These are phyloP conservation scores for Anguilla marmorata DNA, from an alignment of 2,797 vertebrate species.

Conservation along the genomic window DNA sequence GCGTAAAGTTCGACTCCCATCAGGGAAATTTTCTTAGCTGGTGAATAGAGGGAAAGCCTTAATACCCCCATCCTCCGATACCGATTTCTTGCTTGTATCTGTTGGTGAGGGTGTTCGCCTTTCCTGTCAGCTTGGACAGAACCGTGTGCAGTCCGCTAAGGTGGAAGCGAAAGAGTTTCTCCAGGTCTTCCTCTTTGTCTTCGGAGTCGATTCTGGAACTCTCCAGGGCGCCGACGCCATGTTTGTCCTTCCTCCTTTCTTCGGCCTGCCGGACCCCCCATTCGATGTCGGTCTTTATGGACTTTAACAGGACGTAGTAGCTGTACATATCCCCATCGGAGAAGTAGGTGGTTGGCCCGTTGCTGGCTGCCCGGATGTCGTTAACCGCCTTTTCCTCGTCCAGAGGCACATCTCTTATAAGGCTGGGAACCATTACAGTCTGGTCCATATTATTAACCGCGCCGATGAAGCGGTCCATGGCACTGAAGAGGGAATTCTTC, in stretches of 20 bases:
- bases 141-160: conserved; percentile 90
- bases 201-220: conserved; percentile 66
- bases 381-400: conserved; percentile 68
- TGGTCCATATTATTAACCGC: conserved; percentile 90
- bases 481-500: conserved; percentile 92
- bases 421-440: conserved; percentile 86
- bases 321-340: conserved; percentile 76
- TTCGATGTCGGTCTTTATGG: conserved; percentile 85
- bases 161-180: conserved; percentile 92
- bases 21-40: background rate
- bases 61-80: conserved; percentile 88
- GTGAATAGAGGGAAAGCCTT: conserved; percentile 4
- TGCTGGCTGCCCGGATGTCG: conserved; percentile 53
- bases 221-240: conserved; percentile 63
- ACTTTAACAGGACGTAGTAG: conserved; percentile 83
- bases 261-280: conserved; percentile 85
- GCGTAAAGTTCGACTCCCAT: conserved; percentile 14
- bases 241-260: conserved; percentile 69
- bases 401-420: conserved; percentile 82
- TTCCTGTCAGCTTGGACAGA: conserved; percentile 88
- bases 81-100: conserved; percentile 95
- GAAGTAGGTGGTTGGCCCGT: conserved; percentile 63
- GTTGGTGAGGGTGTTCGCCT: conserved; percentile 90
- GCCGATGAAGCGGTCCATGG: conserved; percentile 87
- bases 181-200: conserved; percentile 79